A percentile compares a stretch with the other conserved stretches of the same genome.
phyloP scores from a whole-genome alignment of 2,113 vertebrate genomes.

The Rallus limicola region DNA sequence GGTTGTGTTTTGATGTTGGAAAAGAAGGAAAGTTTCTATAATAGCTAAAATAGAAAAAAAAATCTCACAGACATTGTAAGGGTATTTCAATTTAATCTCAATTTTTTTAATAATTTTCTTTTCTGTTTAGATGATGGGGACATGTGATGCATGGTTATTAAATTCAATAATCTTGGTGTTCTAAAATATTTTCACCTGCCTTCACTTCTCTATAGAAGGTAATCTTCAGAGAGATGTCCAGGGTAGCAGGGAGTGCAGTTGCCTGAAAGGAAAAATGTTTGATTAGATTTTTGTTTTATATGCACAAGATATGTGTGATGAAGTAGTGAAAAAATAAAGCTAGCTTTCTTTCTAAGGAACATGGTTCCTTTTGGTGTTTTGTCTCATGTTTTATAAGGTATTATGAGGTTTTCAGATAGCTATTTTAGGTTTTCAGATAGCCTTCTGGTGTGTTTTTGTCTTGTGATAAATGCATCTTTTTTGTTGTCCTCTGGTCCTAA shows the following conservation, averaged over 20 bases:
- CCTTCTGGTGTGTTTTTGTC: neutral
- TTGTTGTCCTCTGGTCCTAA: neutral
- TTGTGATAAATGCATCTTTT: neutral
- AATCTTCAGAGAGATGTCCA: neutral
- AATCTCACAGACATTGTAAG: accelerated
- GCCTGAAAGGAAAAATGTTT: neutral
- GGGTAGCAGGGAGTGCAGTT: too few relatives aligned
- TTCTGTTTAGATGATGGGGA: neutral
- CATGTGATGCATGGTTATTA: neutral
- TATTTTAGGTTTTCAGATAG: neutral
- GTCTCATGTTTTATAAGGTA: neutral
- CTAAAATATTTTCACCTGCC: neutral
- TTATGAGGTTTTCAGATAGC: neutral
- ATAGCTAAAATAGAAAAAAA: neutral
- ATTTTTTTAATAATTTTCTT: neutral
- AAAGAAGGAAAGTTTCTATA: neutral
- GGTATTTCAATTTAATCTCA: neutral
- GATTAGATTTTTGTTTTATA: neutral
- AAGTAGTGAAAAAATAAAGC: neutral
- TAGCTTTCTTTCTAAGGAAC: neutral
- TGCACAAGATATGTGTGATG: neutral
- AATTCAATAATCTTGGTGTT: neutral
- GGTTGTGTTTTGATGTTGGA: neutral
- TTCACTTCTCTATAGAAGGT: neutral
- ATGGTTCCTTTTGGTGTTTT: neutral